Conservation (phyloP, 2,797 vertebrate genomes). For the Mergus octosetaceus region DNA sequence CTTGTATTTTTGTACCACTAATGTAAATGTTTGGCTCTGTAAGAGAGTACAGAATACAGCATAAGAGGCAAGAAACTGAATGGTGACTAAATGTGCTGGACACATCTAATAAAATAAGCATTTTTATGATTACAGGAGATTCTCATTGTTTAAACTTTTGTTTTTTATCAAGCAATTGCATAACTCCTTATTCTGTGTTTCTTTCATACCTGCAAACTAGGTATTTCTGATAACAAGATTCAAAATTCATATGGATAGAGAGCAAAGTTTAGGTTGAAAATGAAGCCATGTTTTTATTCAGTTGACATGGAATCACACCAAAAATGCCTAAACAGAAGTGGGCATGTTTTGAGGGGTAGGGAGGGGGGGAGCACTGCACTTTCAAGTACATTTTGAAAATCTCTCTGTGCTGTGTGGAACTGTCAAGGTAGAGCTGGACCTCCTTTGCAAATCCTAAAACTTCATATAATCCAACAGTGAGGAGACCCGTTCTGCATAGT, state of each 20-base stretch:
- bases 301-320: background rate
- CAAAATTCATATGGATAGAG: background rate
- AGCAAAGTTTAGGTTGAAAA: background rate
- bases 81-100: slow-evolving; percentile 68
- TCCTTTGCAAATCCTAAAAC: background rate
- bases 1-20: slow-evolving; percentile 63
- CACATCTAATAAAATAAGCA: slow-evolving; percentile 70
- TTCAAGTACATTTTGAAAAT: background rate
- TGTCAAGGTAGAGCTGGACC: background rate
- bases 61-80: slow-evolving; percentile 35
- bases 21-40: slow-evolving; percentile 49
- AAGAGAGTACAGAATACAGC: slow-evolving; percentile 27
- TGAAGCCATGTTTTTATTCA: background rate
- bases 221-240: background rate
- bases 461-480: fast-evolving
- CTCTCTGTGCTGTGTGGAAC: background rate
- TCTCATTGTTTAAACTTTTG: background rate
- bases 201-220: background rate
- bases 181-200: background rate
- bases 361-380: background rate
- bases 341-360: fast-evolving
- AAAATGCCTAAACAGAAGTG: background rate
- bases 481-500: fast-evolving
- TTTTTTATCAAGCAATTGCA: fast-evolving
- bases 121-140: slow-evolving; percentile 23